Evolutionary conservation across 2,113 vertebrate species (phyloP).

Genomic region (Bothrops jararaca): DNA sequence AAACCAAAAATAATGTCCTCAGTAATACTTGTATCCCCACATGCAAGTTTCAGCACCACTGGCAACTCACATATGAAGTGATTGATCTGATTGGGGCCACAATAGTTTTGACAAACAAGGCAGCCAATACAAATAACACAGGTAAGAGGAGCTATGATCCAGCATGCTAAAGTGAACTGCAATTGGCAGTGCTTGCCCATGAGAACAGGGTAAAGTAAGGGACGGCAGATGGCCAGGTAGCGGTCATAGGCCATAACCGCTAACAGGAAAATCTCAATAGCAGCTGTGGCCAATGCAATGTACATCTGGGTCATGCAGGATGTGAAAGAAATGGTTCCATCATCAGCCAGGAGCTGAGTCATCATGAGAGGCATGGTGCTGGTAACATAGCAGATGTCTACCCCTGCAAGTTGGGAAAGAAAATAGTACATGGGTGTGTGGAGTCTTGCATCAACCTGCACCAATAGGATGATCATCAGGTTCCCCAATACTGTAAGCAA

Average conservation of each 20-base stretch:
- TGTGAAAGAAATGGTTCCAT: slow-evolving; percentile 37
- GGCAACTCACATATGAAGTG: slow-evolving; percentile 57
- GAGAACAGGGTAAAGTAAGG: slow-evolving; percentile 29
- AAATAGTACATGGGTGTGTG: slow-evolving; percentile 25
- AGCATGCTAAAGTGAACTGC: not conserved
- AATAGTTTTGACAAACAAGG: slow-evolving; percentile 44
- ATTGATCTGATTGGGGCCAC: slow-evolving; percentile 42
- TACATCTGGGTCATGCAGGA: slow-evolving; percentile 43
- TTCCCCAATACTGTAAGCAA: slow-evolving; percentile 43
- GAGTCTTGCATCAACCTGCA: slow-evolving; percentile 34
- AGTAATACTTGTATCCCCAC: slow-evolving; percentile 38
- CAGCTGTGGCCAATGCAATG: slow-evolving; percentile 25
- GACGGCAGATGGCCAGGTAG: slow-evolving; percentile 47
- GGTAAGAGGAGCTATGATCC: slow-evolving; percentile 16
- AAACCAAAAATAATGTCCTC: slow-evolving; percentile 8
- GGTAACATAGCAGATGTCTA: slow-evolving; percentile 42
- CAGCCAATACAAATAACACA: slow-evolving; percentile 18
- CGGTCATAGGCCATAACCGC: not conserved
- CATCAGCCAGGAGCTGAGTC: slow-evolving; percentile 16
- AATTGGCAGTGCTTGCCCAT: slow-evolving; percentile 36
- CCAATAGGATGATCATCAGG: slow-evolving; percentile 35
- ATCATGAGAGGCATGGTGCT: slow-evolving; percentile 52
- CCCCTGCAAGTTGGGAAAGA: slow-evolving; percentile 7
- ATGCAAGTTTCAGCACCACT: slow-evolving; percentile 51
- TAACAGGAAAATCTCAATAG: not conserved